Evolutionary conservation across 37 sponge, comb jelly and placozoan species (phyloP), one percentile per base, ranked within the genome.

Genomic region (Chondrilla cf. caribensis): DNA sequence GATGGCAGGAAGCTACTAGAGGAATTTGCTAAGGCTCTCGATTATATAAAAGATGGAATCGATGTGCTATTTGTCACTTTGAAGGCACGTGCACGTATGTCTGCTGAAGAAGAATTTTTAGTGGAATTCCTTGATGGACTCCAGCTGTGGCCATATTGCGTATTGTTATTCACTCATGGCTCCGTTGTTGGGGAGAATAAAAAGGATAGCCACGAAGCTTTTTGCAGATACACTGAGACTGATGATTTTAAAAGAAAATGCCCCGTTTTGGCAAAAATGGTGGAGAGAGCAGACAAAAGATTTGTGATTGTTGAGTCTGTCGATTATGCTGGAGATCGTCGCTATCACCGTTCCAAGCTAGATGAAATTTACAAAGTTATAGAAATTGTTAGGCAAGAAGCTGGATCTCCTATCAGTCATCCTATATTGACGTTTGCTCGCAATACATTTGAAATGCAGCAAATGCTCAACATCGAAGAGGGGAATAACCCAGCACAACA

Each of bases 231-330:
- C 31, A 67, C 29, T 33, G 29, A 67, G 68, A 17, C 26, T 31
- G 35, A 28, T 3, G 2, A 1, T 28, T 67, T 67, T 33, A 18
- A 28, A 2, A 17, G 29, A 3, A 28, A 26, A 1, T 26, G 68
- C 68, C 68, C 68, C 29, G 68, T 67, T 31, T 33, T 67, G 32
- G 11, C 31, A 28, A 67, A 67, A 29, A 67, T 67, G 68, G 31
- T 67, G 29, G 7, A 67, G 3, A 29, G n/a, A 1, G 32, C 35
- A 33, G 29, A n/a, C 17, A 29, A 67, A 1, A 28, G 68, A 17
- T 67, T 67, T 67, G 68, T 67, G 35, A 67, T 67, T 28, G 68
- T 67, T 18, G 68, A 67, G 35, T 67, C 68, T 67, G 2, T 67
- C 2, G 1, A n/a, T 31, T 3, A 29, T 1, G 35, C 31, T 31